Evolutionary conservation across 2,113 vertebrate genomes (phyloP), one percentile per base, ranked within the genome.

Genomic region (Lampris megalopsis): DNA sequence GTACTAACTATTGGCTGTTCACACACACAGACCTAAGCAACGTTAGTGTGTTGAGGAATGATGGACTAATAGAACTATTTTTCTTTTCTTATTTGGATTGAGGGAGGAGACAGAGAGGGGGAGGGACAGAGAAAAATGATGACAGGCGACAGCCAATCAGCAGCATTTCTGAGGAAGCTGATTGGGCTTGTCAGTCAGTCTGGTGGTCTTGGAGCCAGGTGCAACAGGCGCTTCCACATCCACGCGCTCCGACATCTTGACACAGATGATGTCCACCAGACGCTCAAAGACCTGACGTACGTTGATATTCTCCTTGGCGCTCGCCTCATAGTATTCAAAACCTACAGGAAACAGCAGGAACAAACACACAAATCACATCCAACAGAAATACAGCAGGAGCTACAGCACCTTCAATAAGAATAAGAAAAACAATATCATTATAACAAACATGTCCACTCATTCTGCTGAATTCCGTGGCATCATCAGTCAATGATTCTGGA

Each of bases 231-330:
- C 93, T 80, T 98, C 97, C 6, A 94, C 94, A 24, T 98, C 97
- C 77, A 97, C 93, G 0, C 96, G 96, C 90, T 99, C 97, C 0
- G 97, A 98, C 97, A 99, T 99, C 94, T 99, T 99, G 74, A 98
- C 96, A 2, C 97, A 99, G 93, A 99, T 99, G 81, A 98, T 96
- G 93, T 98, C 98, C 62, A 99, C 97, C 1, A 99, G 95, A 1
- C 97, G 95, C 85, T 99, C 98, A 4, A 99, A 99, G 66, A 98
- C 97, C 93, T 99, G 97, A 79, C 95, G 95, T 75, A 99, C 97
- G 0, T 97, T 98, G 92, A 99, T 97, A 88, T 99, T 99, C 92
- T 99, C 98, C 92, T 99, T 99, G 81, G 98, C 97, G 4, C 98
- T 99, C 5, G 96, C 96, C 93, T 99, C 98, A 24, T 96, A 99